phyloP scores from a whole-genome alignment of 2,888 invertebrate genomes.

The Tricholauxania praeusta region DNA sequence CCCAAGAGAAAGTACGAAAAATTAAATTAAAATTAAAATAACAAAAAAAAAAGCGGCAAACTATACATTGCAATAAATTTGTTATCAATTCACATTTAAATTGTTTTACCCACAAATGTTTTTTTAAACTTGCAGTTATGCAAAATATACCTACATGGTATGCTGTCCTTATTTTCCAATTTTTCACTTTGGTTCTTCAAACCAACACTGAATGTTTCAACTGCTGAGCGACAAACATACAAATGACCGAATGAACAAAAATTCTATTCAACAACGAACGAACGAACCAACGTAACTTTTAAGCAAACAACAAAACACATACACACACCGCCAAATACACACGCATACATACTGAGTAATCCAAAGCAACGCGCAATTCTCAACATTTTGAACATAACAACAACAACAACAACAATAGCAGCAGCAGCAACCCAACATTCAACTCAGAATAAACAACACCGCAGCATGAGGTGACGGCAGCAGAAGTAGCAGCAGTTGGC shows the following conservation, averaged over 20 bases:
- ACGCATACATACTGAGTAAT: slow-evolving; percentile 31
- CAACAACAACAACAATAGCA: background rate
- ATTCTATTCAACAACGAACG: slow-evolving; percentile 16
- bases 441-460: slow-evolving; percentile 55
- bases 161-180: background rate
- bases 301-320: slow-evolving; percentile 35
- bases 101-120: background rate
- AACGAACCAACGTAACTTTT: slow-evolving; percentile 23
- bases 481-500: slow-evolving; percentile 12
- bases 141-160: background rate
- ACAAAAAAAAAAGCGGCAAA: background rate
- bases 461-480: slow-evolving; percentile 6
- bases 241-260: slow-evolving; percentile 25
- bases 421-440: too few species aligned
- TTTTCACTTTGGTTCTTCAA: background rate
- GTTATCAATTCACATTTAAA: slow-evolving; percentile 1
- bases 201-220: background rate
- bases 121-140: background rate
- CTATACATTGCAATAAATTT: background rate
- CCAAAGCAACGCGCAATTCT: slow-evolving; percentile 40
- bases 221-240: slow-evolving; percentile 18
- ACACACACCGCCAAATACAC: slow-evolving; percentile 23
- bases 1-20: background rate
- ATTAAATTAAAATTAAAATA: background rate
- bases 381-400: slow-evolving; percentile 24